Base-by-base conservation (phyloP, 1,140 invertebrate genomes). In the Marisa cornuarietis region DNA sequence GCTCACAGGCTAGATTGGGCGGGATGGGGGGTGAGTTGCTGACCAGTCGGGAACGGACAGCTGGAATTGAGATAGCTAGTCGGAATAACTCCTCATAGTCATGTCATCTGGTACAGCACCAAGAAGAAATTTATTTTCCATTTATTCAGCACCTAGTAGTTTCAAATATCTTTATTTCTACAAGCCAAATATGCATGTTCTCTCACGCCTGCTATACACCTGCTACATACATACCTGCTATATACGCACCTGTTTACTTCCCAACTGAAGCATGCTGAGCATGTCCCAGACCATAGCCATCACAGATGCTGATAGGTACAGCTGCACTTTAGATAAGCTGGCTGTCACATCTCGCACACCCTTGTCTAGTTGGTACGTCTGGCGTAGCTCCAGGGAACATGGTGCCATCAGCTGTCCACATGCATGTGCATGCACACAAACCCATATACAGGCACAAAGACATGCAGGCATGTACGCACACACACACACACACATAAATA, bases 281-380 rank as follows among this genome's bases (percentile, higher is more conserved):
- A 93, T 88, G 84, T 93, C 93, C 83, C 92, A 90, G 18, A 94
- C 86, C 68, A 95, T 95, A 82, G 94, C 94, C 5, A 96, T 92
- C 13, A 94, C 94, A 66, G 94, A 93, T n/a, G 94, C 93, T 42
- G 95, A 95, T 1, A 96, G 86, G 86, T 95, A 94, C 18, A 96
- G 83, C 86, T 95, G 92, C 66, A 68, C n/a, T 24, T 22, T 26
- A 18, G 71, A 52, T 58, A 75, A n/a, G 24, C 76, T 77, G 65
- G 76, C 76, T 26, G 20, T 77, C 76, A 77, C 94, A 90, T 68
- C 94, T 93, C 85, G 94, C 93, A 82, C 79, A 18, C 84, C 83
- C 6, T 84, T 80, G 0, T 71, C 75, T 9, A 84, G 31, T 42
- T 81, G 71, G 66, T 71, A 81, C 0, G 71, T 78, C 52, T 86